phyloP scores from a whole-genome alignment of 1,140 invertebrate genomes.

The Scaptomyza montana region DNA sequence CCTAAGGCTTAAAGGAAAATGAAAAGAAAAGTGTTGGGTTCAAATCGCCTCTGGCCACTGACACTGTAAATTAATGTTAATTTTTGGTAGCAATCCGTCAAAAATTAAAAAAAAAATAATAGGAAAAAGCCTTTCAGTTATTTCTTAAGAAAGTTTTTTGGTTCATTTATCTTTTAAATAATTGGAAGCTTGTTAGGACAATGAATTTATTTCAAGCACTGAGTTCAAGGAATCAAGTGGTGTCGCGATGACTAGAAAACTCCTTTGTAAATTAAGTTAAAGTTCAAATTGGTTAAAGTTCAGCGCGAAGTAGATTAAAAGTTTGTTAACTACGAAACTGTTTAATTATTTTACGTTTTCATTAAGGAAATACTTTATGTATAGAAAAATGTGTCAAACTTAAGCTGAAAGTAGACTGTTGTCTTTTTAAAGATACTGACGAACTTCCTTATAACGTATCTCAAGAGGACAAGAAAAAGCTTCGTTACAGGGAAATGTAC shows the following conservation, averaged over 20 bases:
- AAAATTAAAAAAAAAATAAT: constrained; percentile 15
- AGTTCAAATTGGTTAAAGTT: constrained; percentile 21
- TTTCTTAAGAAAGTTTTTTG: constrained; percentile 16
- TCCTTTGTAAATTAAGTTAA: neutral
- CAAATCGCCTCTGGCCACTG: constrained; percentile 59
- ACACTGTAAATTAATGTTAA: constrained; percentile 76
- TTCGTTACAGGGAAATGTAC: too few relatives aligned
- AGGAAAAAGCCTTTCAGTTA: neutral
- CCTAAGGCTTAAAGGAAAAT: neutral
- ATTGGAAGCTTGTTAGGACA: constrained; percentile 44
- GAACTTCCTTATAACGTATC: too few relatives aligned
- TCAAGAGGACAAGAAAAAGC: too few relatives aligned
- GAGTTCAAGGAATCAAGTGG: constrained; percentile 27
- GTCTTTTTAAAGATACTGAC: too few relatives aligned
- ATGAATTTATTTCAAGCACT: neutral
- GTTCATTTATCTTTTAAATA: constrained; percentile 58
- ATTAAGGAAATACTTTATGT: too few relatives aligned
- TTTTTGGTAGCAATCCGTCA: constrained; percentile 59
- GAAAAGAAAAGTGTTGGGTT: constrained; percentile 55
- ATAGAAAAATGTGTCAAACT: neutral
- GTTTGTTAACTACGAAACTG: neutral
- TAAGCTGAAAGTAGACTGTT: neutral
- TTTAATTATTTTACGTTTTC: too few relatives aligned
- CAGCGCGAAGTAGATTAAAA: neutral
- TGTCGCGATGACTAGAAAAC: neutral